Base-by-base conservation (phyloP, 2,113 vertebrate genomes). In the Psittacara wagleri region DNA sequence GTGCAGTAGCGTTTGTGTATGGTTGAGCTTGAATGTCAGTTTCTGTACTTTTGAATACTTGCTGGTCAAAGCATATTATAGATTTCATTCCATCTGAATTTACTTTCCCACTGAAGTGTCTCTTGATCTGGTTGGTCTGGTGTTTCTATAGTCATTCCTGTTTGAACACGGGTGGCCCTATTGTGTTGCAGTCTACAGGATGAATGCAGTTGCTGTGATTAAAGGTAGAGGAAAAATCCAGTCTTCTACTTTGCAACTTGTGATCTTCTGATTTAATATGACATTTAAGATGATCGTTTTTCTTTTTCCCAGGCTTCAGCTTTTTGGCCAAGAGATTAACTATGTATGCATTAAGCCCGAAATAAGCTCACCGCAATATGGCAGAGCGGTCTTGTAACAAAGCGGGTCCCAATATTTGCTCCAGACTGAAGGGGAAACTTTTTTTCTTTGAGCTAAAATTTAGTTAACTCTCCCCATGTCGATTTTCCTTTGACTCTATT, bases 361-460 rank as follows among this genome's bases (percentile, higher is more conserved):
- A 86, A 88, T 31, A 79, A 92, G 83, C 91, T 84, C 78, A 85
- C 20, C 39, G 82, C 95, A 87, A 95, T 78, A 89, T 87, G 94
- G 95, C 83, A 93, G 86, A 91, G 49, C 10, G 19, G 11, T 90
- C 95, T 94, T 94, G 82, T 95, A 89, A 82, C 77, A 96, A 94
- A 95, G 75, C 79, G 66, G 94, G 61, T 90, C 94, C 95, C 86
- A 92, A 87, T 96, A 87, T 96, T 96, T 96, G 92, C 88, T 95
- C 91, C 86, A 83, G 94, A 94, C 92, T 7, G 55, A 84, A 92
- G 91, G 63, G 91, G 88, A 88, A 96, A 95, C 91, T 96, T 90
- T 35, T 33, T 24, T 95, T 85, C 88, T 97, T 91, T 95, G 96
- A 94, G 94, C 64, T 84, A 87, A 97, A 96, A 91, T 95, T 91